Base-by-base conservation (phyloP, 2,113 vertebrate species). In the Puntigrus tetrazona region DNA sequence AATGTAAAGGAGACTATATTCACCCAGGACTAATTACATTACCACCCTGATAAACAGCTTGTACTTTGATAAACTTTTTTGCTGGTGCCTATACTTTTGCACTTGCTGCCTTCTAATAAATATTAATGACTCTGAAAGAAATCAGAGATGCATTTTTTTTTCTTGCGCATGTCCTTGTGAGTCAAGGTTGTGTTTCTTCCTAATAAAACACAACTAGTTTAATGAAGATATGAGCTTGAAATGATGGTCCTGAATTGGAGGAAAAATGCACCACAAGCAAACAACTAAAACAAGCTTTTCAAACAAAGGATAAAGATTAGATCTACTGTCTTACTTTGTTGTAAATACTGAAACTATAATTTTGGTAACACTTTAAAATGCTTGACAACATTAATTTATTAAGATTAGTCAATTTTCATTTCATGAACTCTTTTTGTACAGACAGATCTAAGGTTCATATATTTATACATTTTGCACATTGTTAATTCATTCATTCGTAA, bases 101-200 rank as follows among this genome's bases (percentile, higher is more conserved):
- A 73, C 27, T 78, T 61, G 34, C 36, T n/a, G 50, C 29, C 59
- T 73, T 75, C 81, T 89, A 83, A 88, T 90, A 83, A 88, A 88
- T 90, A 90, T 89, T 90, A 81, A 89, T 89, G 63, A 65, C 52
- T 75, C 22, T 80, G 85, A 88, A 65, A 79, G 73, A 84, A 47
- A 75, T 83, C 75, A 73, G 77, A 73, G 78, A 81, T 67, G 57
- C 29, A 2, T 16, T 75, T 87, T 84, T 83, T 65, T 59, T 61
- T 86, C 41, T 7, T 29, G 67, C 41, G 65, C 20, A 45, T 36
- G 45, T 88, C 87, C 85, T 86, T 88, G 78, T 45, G 82, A 86
- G 86, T 87, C 67, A 89, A 91, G 88, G 88, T 88, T 85, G 45
- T 3, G 14, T 59, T 76, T 88, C 78, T 88, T 90, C 67, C 77